Evolutionary conservation across 2,113 vertebrate species (phyloP), one percentile per base, ranked within the genome.

Genomic region (Bubalus kerabau): DNA sequence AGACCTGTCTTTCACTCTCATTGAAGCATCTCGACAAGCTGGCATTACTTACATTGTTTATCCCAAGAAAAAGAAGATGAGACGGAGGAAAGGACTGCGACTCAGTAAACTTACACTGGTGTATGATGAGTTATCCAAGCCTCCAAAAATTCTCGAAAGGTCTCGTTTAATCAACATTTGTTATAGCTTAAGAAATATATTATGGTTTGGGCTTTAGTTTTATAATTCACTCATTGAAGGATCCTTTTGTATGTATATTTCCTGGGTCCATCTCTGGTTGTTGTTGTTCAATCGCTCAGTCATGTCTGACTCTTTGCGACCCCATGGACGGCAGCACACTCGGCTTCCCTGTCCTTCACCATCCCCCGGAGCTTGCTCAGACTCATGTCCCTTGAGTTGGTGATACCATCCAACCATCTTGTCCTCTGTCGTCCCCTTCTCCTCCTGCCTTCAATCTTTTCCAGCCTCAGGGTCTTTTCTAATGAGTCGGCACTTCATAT

Each of bases 41-140:
- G 96, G 87, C 46, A 78, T 98, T 81, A 98, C 57, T 87, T 95
- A 94, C 62, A 80, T 93, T n/a, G 12, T 96, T 95, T 98, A 96
- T 56, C 50, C 57, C 56, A 98, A 93, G 94, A 98, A 59, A 98
- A 98, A 19, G 94, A 95, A 10, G 64, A 94, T 19, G 36, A 98
- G 88, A 94, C 57, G 1, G 74, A 97, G 94, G 95, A 98, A 98
- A 97, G 97, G 2, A 57, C 50, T 94, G 50, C 97, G 67, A 24
- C 6, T 67, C 64, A 40, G 48, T 54, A 98, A 98, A 97, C n/a
- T 98, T 90, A 56, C 96, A 60, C 12, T 6, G 28, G 59, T 99
- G 78, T 96, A 87, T 94, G 52, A 98, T 19, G 97, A 98, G 96
- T 97, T 99, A 96, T 93, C 88, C 83, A 97, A 98, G 96, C 95